Base-by-base conservation (phyloP, 2,888 invertebrate species). In the Drosophila maculinotata region DNA sequence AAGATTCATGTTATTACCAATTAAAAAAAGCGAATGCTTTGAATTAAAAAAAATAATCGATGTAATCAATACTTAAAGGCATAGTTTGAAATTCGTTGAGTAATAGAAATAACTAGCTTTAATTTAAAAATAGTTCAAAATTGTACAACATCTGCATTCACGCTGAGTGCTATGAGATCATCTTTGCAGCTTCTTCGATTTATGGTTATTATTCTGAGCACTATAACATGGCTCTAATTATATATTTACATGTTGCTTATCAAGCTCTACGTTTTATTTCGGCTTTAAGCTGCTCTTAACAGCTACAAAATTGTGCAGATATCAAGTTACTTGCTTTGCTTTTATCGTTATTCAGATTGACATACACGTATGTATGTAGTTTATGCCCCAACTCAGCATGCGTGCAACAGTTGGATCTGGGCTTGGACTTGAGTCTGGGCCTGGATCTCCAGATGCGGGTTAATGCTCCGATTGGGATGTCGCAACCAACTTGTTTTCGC, bases 381-480 rank as follows among this genome's bases (percentile, higher is more conserved):
- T 33, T 33, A 25, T 15, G 51, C 23, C 4, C 8, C 8, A 8
- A n/a, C n/a, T n/a, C n/a, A 31, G 10, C 12, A 9, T 30, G 74
- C 48, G 23, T 47, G 58, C 69, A 67, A 45, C 68, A 51, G 68
- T 51, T 73, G 12, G 41, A 10, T 17, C 28, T 35, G 31, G 28
- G 25, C 12, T 8, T 33, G 45, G 26, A 36, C 30, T 10, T 33
- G 67, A 31, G 8, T 39, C 12, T n/a, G 28, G 12, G 57, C 52
- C 44, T 31, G 38, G 35, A 36, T 31, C 38, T 38, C 12, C 49
- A 45, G 12, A 62, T 62, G 80, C 60, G 76, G 80, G 80, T 57
- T 79, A 66, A 76, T 76, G 76, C 39, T 76, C 48, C 30, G 80
- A 71, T 56, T 71, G 73, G 52, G 66, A 36, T 76, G 72, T 51